Base-by-base conservation (phyloP, 2,797 vertebrate species). In the Sciurus carolinensis region DNA sequence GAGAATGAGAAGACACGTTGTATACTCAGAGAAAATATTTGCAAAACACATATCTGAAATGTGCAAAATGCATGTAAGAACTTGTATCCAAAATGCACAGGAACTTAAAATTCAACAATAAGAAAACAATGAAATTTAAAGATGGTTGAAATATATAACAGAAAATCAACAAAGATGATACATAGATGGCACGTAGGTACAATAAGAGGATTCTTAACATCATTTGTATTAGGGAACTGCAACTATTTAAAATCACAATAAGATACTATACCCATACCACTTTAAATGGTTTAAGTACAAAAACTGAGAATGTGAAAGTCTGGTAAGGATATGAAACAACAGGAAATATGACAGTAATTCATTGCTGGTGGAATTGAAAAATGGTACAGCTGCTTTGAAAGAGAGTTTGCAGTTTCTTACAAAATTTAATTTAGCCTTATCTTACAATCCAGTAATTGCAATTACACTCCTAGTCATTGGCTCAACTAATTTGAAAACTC, bases 181-280 rank as follows among this genome's bases (percentile, higher is more conserved):
- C 1, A 72, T 0, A 4, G 9, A 64, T 81, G 20, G 11, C 12
- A 87, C 75, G 57, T 33, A 73, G 15, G 18, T 44, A 87, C 52
- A 69, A 69, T 13, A 59, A 71, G 2, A 52, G 12, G 4, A 77
- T 92, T 33, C 8, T 67, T 90, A n/a, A n/a, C 13, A 30, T 59
- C 33, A 86, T 57, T 79, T 90, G 14, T 57, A 73, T 66, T 66
- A 47, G 36, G 64, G 11, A 87, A 66, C 14, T 66, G 33, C 47
- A 67, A 75, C 75, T 90, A 93, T 30, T 62, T 66, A 81, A 80
- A 90, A 62, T 22, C 30, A n/a, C 8, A 80, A 54, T 86, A 54
- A 80, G 5, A 85, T 52, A 52, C 1, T 4, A 62, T 50, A 33
- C 44, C 1, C 59, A 57, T 12, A 33, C 1, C 24, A 64, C 24